phyloP scores from a whole-genome alignment of 2,113 vertebrate species.

The Ammospiza nelsoni region DNA sequence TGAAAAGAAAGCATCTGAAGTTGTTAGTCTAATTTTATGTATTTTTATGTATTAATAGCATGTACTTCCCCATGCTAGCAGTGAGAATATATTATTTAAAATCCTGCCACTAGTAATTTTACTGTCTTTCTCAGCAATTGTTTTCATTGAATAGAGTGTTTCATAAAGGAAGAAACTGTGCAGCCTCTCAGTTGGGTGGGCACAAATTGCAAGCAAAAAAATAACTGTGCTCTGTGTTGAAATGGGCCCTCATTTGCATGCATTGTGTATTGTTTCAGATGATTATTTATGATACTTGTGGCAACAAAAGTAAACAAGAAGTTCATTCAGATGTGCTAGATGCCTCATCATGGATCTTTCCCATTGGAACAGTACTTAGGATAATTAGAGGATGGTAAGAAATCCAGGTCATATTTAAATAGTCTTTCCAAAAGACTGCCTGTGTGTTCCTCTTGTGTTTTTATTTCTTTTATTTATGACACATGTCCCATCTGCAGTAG shows the following conservation, averaged over 20 bases:
- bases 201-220: not conserved
- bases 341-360: conserved; percentile 76
- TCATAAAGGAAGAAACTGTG: not conserved
- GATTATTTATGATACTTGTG: conserved; percentile 76
- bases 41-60: not conserved
- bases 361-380: conserved; percentile 71
- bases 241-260: not conserved
- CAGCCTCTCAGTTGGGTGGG: not conserved
- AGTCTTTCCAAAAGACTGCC: not conserved
- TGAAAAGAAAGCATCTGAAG: not conserved
- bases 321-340: conserved; percentile 74
- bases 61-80: not conserved
- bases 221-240: not conserved
- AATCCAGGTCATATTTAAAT: conserved; percentile 27
- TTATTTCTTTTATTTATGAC: not conserved
- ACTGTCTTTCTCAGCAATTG: not conserved
- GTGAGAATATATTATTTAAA: not conserved
- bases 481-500: not conserved
- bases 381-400: conserved; percentile 86
- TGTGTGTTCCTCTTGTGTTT: not conserved
- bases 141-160: not conserved
- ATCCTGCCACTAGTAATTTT: not conserved
- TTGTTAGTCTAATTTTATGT: not conserved
- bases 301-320: conserved; percentile 76
- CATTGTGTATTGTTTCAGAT: conserved; percentile 74